phyloP scores from a whole-genome alignment of 1,140 invertebrate genomes.

The Tribolium madens region DNA sequence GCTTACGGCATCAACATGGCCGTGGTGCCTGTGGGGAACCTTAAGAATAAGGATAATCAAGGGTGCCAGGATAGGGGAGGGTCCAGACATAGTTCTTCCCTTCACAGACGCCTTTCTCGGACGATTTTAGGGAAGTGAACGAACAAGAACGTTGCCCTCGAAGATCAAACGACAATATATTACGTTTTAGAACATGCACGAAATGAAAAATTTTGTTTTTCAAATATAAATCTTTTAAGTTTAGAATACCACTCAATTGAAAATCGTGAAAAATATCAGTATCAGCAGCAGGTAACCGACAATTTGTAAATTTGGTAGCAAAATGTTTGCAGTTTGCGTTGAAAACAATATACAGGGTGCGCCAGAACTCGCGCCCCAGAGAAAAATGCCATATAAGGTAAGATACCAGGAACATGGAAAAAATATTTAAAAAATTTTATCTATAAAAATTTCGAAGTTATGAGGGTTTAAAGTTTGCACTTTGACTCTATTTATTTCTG shows the following conservation, averaged over 20 bases:
- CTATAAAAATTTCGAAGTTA: no score
- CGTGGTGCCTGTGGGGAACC: conserved; percentile 50
- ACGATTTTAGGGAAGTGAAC: not conserved
- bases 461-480: no score
- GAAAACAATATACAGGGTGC: no score
- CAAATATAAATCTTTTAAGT: not conserved
- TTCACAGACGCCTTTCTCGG: conserved; percentile 20
- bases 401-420: no score
- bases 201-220: not conserved
- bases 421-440: no score
- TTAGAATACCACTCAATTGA: not conserved
- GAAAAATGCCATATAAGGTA: no score
- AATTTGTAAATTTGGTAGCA: no score
- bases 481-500: no score
- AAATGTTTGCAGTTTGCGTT: no score
- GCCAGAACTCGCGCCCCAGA: no score
- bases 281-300: no score
- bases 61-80: conserved; percentile 53
- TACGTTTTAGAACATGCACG: not conserved
- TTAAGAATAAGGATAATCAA: conserved; percentile 61
- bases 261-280: not conserved
- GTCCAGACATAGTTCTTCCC: conserved; percentile 53
- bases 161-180: not conserved
- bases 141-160: not conserved
- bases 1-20: conserved; percentile 56